phyloP scores from a whole-genome alignment of 1,140 invertebrate genomes.

The Zaprionus capensis region DNA sequence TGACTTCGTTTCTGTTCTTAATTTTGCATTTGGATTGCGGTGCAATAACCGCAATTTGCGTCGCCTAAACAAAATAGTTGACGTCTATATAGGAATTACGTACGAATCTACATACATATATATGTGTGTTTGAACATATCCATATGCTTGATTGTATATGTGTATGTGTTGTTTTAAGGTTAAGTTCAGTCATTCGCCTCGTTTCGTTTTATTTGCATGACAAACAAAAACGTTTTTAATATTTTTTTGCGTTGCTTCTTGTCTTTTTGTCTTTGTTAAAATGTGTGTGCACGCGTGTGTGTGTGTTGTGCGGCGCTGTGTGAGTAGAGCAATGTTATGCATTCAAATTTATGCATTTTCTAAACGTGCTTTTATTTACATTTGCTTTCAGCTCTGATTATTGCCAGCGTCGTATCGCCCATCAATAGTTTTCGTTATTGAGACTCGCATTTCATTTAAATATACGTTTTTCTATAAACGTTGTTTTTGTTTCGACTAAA shows the following conservation, averaged over 20 bases:
- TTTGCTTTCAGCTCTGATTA: constrained; percentile 41
- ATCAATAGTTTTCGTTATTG: constrained; percentile 40
- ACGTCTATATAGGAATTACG: constrained; percentile 49
- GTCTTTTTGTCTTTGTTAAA: not conserved
- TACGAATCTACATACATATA: constrained; percentile 12
- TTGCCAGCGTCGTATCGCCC: constrained; percentile 14
- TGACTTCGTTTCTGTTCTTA: constrained; percentile 26
- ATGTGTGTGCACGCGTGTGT: not conserved
- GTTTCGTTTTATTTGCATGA: constrained; percentile 64
- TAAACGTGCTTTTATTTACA: constrained; percentile 60
- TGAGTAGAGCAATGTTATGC: constrained; percentile 42
- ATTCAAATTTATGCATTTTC: constrained; percentile 61
- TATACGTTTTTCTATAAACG: constrained; percentile 18
- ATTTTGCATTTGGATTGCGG: constrained; percentile 40
- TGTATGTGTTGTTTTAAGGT: constrained; percentile 55
- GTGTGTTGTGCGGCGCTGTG: not conserved
- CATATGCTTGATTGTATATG: not conserved
- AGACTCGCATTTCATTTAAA: constrained; percentile 22
- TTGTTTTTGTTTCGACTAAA: constrained; percentile 21
- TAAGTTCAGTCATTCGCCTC: constrained; percentile 70
- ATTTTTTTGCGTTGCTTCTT: constrained; percentile 32
- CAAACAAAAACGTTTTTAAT: constrained; percentile 55
- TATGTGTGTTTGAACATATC: not conserved
- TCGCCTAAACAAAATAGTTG: constrained; percentile 43
- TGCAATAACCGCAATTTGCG: constrained; percentile 60